Evolutionary conservation across 2,888 invertebrate genomes (phyloP).

Genomic region (Anthrax anthrax): DNA sequence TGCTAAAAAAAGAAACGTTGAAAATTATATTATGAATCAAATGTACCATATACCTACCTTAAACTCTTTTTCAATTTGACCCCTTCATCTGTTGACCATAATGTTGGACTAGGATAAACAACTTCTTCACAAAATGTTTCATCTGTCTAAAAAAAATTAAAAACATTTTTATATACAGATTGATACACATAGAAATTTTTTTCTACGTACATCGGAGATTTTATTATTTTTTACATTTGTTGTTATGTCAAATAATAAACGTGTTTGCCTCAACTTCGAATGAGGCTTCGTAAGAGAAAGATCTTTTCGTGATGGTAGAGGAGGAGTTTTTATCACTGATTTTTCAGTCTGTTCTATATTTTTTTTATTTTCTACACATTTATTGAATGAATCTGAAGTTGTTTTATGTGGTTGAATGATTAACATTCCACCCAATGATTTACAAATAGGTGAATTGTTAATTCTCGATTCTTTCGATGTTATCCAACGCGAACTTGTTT

Average conservation of each 20-base stretch:
- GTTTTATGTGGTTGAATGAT: neutral
- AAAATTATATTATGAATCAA: neutral
- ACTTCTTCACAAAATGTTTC: slow-evolving; percentile 19
- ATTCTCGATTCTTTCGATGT: neutral
- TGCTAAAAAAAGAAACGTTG: neutral
- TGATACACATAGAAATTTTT: no score
- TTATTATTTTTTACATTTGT: neutral
- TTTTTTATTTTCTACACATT: no score
- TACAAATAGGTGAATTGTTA: no score
- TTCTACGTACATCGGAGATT: slow-evolving; percentile 1
- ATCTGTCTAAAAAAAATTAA: slow-evolving; percentile 5
- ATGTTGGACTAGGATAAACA: slow-evolving; percentile 24
- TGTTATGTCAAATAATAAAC: neutral
- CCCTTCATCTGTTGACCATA: slow-evolving; percentile 10
- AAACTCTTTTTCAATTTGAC: slow-evolving; percentile 15
- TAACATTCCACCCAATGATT: neutral
- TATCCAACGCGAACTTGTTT: neutral
- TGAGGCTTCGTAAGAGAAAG: neutral
- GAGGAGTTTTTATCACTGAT: no score
- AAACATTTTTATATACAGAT: no score
- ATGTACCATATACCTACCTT: slow-evolving; percentile 1
- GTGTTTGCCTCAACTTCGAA: slow-evolving; percentile 2
- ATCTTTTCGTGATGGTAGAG: neutral
- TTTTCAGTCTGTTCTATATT: no score
- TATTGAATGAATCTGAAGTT: neutral